phyloP scores from a whole-genome alignment of 2,888 invertebrate species.

The Netelia inedita region DNA sequence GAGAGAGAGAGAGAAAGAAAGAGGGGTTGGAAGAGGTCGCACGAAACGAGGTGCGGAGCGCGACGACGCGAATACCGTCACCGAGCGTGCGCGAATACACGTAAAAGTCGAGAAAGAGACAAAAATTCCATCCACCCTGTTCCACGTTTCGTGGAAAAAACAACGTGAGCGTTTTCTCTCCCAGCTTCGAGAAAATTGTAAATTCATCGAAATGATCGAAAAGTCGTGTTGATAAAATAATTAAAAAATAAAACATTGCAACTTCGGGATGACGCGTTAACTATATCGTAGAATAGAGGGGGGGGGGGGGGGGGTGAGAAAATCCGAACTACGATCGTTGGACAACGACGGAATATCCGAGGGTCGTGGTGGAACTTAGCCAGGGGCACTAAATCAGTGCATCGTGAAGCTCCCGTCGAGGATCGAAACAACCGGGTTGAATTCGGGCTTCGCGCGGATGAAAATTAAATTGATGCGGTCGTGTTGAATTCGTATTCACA shows the following conservation, averaged over 20 bases:
- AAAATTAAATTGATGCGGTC: slow-evolving; percentile 32
- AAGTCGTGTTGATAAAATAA: too few relatives aligned
- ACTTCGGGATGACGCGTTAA: background rate
- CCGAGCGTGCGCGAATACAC: background rate
- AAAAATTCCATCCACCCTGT: background rate
- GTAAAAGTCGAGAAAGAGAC: background rate
- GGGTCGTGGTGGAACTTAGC: slow-evolving; percentile 13
- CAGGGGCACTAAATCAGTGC: slow-evolving; percentile 15
- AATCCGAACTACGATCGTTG: slow-evolving; percentile 9
- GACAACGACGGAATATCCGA: slow-evolving; percentile 10
- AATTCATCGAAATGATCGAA: too few relatives aligned
- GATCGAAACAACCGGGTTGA: background rate
- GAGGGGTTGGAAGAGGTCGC: slow-evolving; percentile 13
- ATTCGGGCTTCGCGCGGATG: background rate
- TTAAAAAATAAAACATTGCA: background rate
- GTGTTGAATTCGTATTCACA: background rate
- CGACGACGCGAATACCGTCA: slow-evolving; percentile 48
- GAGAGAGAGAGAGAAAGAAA: slow-evolving; percentile 2
- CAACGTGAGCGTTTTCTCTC: background rate
- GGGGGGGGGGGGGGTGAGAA: background rate
- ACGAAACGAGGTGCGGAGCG: background rate
- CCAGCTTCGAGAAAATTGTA: too few relatives aligned
- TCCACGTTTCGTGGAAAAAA: background rate
- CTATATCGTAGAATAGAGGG: background rate
- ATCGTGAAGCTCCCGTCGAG: background rate